phyloP scores from a whole-genome alignment of 2,888 invertebrate species.

The Dexiosoma caninum region DNA sequence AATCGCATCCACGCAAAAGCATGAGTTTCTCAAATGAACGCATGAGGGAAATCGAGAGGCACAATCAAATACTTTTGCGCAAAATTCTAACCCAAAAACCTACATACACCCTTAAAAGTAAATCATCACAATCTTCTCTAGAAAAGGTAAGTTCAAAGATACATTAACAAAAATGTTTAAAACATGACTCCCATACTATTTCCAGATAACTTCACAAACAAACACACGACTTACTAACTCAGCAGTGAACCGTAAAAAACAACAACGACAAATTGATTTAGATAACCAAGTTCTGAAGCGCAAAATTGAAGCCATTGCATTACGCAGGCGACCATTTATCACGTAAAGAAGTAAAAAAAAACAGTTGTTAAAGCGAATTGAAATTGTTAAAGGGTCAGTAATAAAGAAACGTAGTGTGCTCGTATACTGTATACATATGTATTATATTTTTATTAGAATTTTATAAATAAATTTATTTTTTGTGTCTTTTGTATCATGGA shows the following conservation, averaged over 20 bases:
- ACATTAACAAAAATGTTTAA: no score
- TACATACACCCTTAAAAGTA: slow-evolving; percentile 63
- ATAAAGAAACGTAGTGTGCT: slow-evolving; percentile 2
- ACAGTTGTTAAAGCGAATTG: not conserved
- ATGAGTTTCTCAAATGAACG: slow-evolving; percentile 81
- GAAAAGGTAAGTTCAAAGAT: slow-evolving; percentile 31
- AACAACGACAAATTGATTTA: slow-evolving; percentile 80
- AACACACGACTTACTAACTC: slow-evolving; percentile 68
- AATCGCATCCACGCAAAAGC: slow-evolving; percentile 68
- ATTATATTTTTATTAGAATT: slow-evolving; percentile 46
- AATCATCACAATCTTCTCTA: slow-evolving; percentile 37
- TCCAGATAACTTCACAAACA: slow-evolving; percentile 66
- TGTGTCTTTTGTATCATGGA: not conserved
- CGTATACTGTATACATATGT: slow-evolving; percentile 45
- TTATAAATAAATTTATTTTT: slow-evolving; percentile 8
- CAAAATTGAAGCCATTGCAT: slow-evolving; percentile 74
- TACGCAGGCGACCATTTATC: slow-evolving; percentile 49
- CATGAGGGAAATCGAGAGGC: slow-evolving; percentile 81
- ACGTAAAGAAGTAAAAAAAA: slow-evolving; percentile 10
- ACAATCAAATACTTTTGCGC: slow-evolving; percentile 80
- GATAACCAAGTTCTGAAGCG: slow-evolving; percentile 80
- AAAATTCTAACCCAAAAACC: slow-evolving; percentile 80
- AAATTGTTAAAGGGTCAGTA: slow-evolving; percentile 1
- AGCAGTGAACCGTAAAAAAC: slow-evolving; percentile 79
- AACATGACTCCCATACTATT: no score